Evolutionary conservation across 2,797 vertebrate species (phyloP).

Genomic region (Bryconaethiops microstoma): DNA sequence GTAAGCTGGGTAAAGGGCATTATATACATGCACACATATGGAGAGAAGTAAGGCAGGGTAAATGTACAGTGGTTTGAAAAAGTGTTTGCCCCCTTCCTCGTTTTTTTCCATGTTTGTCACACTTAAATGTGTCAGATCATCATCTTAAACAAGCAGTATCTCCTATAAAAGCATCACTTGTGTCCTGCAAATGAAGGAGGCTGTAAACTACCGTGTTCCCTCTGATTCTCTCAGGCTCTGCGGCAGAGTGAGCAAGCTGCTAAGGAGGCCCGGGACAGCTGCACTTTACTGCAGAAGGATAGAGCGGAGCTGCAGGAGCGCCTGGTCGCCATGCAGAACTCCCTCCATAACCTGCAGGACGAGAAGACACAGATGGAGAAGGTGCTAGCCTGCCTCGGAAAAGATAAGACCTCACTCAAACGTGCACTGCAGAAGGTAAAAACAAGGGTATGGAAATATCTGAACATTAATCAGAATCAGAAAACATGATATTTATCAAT

Average conservation of each 20-base stretch:
- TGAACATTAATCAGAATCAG: background rate
- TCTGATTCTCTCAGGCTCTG: slow-evolving; percentile 63
- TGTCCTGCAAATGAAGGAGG: background rate
- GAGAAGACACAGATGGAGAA: slow-evolving; percentile 75
- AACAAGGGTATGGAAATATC: background rate
- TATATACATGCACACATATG: too few species aligned
- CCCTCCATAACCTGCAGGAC: slow-evolving; percentile 67
- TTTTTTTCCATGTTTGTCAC: too few species aligned
- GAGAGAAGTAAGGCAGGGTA: too few species aligned
- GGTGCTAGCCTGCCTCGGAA: slow-evolving; percentile 66
- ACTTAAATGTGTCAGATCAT: too few species aligned
- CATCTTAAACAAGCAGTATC: background rate
- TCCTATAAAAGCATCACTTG: background rate
- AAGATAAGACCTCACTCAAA: slow-evolving; percentile 75
- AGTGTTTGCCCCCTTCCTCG: too few species aligned
- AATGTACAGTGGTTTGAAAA: too few species aligned
- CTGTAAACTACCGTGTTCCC: background rate
- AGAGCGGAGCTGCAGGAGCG: slow-evolving; percentile 69
- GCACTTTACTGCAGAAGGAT: slow-evolving; percentile 64
- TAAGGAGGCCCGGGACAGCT: slow-evolving; percentile 55
- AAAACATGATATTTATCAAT: background rate
- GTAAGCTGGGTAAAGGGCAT: too few species aligned
- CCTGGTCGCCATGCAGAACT: slow-evolving; percentile 66
- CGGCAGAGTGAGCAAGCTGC: slow-evolving; percentile 70
- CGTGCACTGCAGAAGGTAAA: slow-evolving; percentile 78